Evolutionary conservation across 2,113 vertebrate genomes (phyloP).

Genomic region (Columba livia): DNA sequence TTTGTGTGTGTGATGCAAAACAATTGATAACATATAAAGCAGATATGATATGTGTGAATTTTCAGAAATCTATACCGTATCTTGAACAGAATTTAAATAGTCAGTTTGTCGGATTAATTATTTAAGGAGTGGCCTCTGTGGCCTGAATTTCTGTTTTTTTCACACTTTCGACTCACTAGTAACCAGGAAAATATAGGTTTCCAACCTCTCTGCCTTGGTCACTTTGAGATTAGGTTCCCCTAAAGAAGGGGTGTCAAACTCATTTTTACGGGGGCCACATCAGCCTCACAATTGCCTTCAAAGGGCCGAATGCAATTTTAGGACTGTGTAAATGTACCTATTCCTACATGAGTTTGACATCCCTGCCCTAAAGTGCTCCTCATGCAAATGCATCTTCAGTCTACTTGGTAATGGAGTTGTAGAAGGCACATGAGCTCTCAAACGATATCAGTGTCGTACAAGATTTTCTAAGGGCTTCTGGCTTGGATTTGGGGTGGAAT

Average conservation of each 20-base stretch:
- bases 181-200: neutral
- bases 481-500: neutral
- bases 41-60: neutral
- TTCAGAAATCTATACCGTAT: neutral
- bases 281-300: no score
- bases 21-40: neutral
- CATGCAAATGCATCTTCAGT: neutral
- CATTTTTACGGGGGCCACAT: no score
- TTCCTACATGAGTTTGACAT: no score
- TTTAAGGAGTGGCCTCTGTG: neutral
- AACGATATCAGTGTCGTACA: accelerated
- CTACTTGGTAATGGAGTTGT: neutral
- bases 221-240: neutral
- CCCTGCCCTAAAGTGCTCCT: neutral
- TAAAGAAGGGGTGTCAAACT: neutral
- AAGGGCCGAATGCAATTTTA: no score
- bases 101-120: neutral
- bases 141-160: neutral
- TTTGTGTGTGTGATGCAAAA: neutral
- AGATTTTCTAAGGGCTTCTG: neutral
- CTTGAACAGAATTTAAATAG: neutral
- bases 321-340: no score
- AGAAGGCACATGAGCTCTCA: neutral
- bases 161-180: neutral
- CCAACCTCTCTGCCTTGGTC: neutral